Evolutionary conservation across 2,797 vertebrate species (phyloP), one percentile per base, ranked within the genome.

Genomic region (Chromobotia macracanthus): DNA sequence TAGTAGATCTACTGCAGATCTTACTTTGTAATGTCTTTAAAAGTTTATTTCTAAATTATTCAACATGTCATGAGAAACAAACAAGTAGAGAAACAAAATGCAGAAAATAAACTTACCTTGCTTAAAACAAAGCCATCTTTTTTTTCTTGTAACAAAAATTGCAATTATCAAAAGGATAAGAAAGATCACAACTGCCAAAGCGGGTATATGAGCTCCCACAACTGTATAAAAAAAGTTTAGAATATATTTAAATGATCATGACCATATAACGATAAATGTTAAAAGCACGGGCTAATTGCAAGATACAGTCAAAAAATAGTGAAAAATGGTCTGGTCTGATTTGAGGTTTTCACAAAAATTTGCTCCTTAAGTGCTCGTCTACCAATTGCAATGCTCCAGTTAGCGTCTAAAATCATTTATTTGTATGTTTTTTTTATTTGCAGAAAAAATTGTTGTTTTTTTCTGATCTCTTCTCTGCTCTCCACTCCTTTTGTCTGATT

Each of bases 151-250:
- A 19, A 0, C n/a, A 51, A 7, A 1, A 48, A 60, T 44, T 0
- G 16, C n/a, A 44, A 18, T 1, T 44, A 18, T 1, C 3, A 13
- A 28, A 15, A 77, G 1, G 18, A 35, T 31, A 2, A 64, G 1
- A 64, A 18, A 3, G 31, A 64, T 11, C 16, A 64, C 31, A 38
- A n/a, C 9, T 11, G 31, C 15, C 5, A 2, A 7, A 2, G 13
- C 8, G 1, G 38, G 4, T 68, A 16, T 0, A 0, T 18, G 1
- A 12, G 0, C 19, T 56, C 0, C 10, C 8, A 0, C 9, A 23
- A 12, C 75, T 77, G 55, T n/a, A 21, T 12, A 44, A 13, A 69
- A 10, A 56, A 12, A 44, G n/a, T 31, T 2, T 31, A 11, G 8
- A 46, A 46, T 46, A 9, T 31, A 31, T 31, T 46, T 46, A 46